Conservation (phyloP, 2,888 invertebrate genomes). For the Lasioglossum marginatum region DNA sequence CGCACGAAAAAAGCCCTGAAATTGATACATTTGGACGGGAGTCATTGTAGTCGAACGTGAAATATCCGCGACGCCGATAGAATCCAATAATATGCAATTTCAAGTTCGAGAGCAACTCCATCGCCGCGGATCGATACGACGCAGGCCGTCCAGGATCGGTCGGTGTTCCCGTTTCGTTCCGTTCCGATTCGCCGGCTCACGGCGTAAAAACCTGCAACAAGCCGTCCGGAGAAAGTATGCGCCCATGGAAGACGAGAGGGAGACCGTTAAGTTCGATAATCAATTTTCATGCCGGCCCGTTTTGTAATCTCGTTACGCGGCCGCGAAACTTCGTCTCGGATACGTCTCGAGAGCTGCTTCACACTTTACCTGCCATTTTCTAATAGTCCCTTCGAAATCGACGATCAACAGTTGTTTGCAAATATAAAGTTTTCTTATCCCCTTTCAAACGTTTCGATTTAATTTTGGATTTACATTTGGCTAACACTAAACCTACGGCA, state of each 20-base stretch:
- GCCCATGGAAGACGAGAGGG: conserved; percentile 31
- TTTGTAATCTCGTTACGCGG: conserved; percentile 48
- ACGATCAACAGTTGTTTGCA: background rate
- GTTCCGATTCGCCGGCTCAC: background rate
- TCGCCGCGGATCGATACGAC: conserved; percentile 50
- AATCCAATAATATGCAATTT: conserved; percentile 68
- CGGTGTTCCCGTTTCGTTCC: conserved; percentile 36
- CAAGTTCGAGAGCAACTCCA: conserved; percentile 63
- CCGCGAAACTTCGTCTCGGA: conserved; percentile 23
- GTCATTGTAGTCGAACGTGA: conserved; percentile 51
- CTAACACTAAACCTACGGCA: too few species aligned
- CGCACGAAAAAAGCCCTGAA: conserved; percentile 38
- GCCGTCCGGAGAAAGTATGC: background rate
- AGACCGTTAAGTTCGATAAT: conserved; percentile 55
- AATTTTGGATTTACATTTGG: background rate
- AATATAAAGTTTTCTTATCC: background rate
- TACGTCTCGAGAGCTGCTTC: conserved; percentile 7
- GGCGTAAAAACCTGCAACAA: conserved; percentile 9
- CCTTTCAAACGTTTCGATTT: background rate
- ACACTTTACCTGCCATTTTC: background rate
- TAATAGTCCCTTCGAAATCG: background rate
- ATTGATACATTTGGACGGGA: conserved; percentile 50
- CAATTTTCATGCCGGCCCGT: conserved; percentile 51
- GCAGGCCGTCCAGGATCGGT: conserved; percentile 16
- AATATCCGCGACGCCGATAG: conserved; percentile 56